Percentiles rank a stretch among this genome's conserved stretches.
These are phyloP conservation scores for Cancer borealis DNA, from an alignment of 2,888 invertebrate genomes.

Conservation along the genomic window DNA sequence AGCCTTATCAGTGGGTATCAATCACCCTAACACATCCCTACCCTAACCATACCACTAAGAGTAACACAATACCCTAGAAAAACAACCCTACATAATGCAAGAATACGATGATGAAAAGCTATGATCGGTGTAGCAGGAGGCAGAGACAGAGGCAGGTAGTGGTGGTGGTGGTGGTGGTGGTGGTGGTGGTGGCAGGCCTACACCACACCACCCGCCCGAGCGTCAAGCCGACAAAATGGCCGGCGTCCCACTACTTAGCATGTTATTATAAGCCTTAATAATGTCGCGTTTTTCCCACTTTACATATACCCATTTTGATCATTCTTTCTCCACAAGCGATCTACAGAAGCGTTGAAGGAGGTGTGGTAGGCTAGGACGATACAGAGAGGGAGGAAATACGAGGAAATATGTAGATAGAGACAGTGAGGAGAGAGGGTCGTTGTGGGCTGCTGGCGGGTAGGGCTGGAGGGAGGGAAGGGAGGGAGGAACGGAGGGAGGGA, in stretches of 20 bases:
- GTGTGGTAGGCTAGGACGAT: too few relatives aligned
- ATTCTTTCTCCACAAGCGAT: background rate
- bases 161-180: background rate
- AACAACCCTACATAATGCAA: background rate
- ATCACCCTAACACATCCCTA: background rate
- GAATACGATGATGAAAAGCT: background rate
- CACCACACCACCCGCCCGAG: background rate
- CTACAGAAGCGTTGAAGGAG: background rate
- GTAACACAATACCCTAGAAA: background rate
- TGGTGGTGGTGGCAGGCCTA: background rate
- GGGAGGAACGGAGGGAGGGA: background rate
- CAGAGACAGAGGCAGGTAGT: background rate
- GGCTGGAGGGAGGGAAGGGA: background rate
- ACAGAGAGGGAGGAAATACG: background rate
- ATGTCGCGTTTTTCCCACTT: background rate
- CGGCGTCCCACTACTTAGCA: slow-evolving; percentile 15
- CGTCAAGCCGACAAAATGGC: slow-evolving; percentile 8
- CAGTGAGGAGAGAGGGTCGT: slow-evolving; percentile 7
- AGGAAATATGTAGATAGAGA: background rate
- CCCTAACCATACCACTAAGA: background rate
- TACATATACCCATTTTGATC: background rate
- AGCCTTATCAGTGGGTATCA: too few relatives aligned
- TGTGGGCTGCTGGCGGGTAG: background rate
- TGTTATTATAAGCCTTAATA: slow-evolving; percentile 24
- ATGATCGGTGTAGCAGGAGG: too few relatives aligned